A percentile compares a stretch with the other conserved stretches of the same genome.
phyloP scores from a whole-genome alignment of 2,113 vertebrate species.

The Myrmecophaga tridactyla region DNA sequence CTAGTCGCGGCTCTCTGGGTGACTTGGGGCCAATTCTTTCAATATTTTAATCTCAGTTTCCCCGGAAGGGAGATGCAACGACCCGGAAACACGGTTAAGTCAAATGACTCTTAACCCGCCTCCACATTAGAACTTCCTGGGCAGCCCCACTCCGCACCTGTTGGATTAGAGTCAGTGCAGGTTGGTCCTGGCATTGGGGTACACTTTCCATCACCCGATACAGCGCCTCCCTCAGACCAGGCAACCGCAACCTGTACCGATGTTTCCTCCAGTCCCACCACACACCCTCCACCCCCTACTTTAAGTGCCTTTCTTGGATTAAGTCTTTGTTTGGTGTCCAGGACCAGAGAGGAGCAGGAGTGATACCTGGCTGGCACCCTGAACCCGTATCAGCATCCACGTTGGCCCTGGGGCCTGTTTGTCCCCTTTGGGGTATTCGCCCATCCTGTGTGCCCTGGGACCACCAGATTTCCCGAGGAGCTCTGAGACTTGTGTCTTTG shows the following conservation, averaged over 20 bases:
- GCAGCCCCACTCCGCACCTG: not conserved
- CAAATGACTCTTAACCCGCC: not conserved
- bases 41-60: not conserved
- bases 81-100: not conserved
- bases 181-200: not conserved
- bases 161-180: not conserved
- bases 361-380: not conserved
- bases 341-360: not conserved
- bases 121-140: not conserved
- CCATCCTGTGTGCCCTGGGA: not conserved
- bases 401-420: not conserved
- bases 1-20: not conserved
- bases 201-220: not conserved
- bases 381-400: not conserved
- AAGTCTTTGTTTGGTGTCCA: not conserved
- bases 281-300: not conserved
- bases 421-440: not conserved
- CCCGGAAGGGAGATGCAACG: not conserved
- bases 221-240: not conserved
- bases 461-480: not conserved
- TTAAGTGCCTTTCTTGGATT: not conserved
- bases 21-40: not conserved
- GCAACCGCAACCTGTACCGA: not conserved
- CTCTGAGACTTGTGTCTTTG: too few species aligned
- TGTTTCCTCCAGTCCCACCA: too few species aligned